These are phyloP conservation scores for Pectinophora gossypiella DNA, from an alignment of 1,140 invertebrate species.

Conservation along the genomic window DNA sequence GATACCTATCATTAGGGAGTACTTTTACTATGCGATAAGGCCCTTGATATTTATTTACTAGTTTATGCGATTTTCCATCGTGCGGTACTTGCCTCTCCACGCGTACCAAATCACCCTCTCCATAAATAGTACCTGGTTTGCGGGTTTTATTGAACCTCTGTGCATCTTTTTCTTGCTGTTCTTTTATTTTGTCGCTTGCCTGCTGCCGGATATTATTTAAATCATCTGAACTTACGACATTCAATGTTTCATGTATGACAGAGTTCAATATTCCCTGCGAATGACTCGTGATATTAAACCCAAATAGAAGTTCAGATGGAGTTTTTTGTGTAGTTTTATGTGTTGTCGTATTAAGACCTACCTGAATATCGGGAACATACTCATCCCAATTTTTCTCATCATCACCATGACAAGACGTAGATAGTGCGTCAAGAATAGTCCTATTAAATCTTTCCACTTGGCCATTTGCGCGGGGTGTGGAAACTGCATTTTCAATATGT, in stretches of 20 bases:
- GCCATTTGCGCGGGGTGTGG: not conserved
- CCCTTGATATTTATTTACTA: not conserved
- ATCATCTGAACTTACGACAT: not conserved
- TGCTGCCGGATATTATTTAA: not conserved
- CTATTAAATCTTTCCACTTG: conserved; percentile 3
- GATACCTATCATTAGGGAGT: not conserved
- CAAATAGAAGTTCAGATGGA: not conserved
- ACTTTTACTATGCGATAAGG: not conserved
- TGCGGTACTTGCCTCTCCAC: not conserved
- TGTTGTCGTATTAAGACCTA: conserved; percentile 1
- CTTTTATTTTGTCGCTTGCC: not conserved
- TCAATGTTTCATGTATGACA: not conserved
- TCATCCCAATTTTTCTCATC: conserved; percentile 4
- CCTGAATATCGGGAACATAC: not conserved
- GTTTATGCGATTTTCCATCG: not conserved
- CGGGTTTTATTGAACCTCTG: not conserved
- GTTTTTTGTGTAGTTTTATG: not conserved
- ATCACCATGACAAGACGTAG: not conserved
- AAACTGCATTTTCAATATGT: conserved; percentile 1
- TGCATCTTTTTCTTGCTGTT: not conserved
- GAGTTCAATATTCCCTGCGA: not conserved
- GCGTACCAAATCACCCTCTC: not conserved
- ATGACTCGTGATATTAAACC: not conserved
- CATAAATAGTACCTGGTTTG: not conserved
- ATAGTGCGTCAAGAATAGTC: not conserved